Evolutionary conservation across 2,888 invertebrate species (phyloP).

Genomic region (Lepetodrilus schrolli): DNA sequence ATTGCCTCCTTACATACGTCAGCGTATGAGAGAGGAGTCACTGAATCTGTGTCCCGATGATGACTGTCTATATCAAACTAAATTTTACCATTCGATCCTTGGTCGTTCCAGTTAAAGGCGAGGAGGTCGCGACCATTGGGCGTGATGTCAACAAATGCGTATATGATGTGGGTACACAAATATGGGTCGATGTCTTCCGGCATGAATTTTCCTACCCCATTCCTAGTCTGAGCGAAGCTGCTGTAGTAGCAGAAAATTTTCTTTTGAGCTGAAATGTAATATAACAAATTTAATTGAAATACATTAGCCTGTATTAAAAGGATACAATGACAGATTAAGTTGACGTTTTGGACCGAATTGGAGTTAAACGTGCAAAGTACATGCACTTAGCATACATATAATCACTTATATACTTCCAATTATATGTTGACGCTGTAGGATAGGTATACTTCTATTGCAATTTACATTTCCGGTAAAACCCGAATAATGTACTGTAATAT

Average conservation of each 20-base stretch:
- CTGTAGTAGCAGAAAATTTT: conserved; percentile 90
- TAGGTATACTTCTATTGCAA: too few relatives aligned
- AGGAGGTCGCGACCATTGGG: conserved; percentile 76
- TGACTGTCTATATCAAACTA: background rate
- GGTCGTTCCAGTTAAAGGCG: conserved; percentile 45
- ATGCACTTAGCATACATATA: too few relatives aligned
- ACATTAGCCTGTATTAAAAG: background rate
- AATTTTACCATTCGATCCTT: conserved; percentile 35
- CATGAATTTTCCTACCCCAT: conserved; percentile 83
- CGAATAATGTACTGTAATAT: too few relatives aligned
- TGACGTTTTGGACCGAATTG: too few relatives aligned
- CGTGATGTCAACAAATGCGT: conserved; percentile 97
- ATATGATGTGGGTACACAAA: conserved; percentile 96
- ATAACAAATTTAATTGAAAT: background rate
- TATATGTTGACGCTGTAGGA: too few relatives aligned
- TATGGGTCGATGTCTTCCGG: conserved; percentile 96
- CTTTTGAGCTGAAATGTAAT: conserved; percentile 21
- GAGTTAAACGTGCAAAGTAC: too few relatives aligned
- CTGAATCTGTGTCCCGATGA: too few relatives aligned
- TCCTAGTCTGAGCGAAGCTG: conserved; percentile 97
- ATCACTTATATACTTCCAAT: too few relatives aligned
- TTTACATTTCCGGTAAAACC: too few relatives aligned
- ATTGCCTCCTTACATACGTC: too few relatives aligned
- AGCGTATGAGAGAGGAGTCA: too few relatives aligned
- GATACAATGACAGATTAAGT: too few relatives aligned